Evolutionary conservation across 2,797 vertebrate genomes (phyloP), one percentile per base, ranked within the genome.

Genomic region (Sandelia bainsii): DNA sequence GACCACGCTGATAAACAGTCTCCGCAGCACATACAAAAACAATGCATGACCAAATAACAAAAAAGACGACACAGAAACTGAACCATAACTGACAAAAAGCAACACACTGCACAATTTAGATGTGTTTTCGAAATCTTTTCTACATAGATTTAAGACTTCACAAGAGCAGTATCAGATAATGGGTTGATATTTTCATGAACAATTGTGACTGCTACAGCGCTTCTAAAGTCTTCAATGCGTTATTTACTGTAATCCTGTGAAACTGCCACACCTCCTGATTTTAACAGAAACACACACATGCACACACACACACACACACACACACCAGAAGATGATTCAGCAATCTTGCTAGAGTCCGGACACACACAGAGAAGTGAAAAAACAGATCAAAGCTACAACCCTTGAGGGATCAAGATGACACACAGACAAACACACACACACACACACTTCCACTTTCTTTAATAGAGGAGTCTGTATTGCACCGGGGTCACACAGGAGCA

Each of bases 371-470:
- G 44, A 56, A 80, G 45, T 53, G 34, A 65, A 82, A 65, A 77
- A 72, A 78, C 69, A 77, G 84, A 92, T 88, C 79, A 88, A 90
- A 89, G 87, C 68, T 62, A 60, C 60, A 66, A 69, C 0, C 81
- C 80, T 90, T 86, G 58, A 85, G 76, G 72, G 80, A 83, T 67
- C 66, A 50, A 63, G 73, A 80, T 69, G 34, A 75, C 65, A 72
- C 67, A 54, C 71, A 61, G 23, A 27, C 49, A 32, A 71, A 59
- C n/a, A 40, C 25, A 29, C 39, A 51, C 50, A 61, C 75, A 69
- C 49, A 17, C 39, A 23, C 61, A 75, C 62, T 9, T 44, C 42
- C n/a, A 53, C 22, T 10, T 39, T 70, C 58, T 81, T 71, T 77
- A 76, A 80, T 77, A 70, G 79, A 79, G 25, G 71, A 79, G 62